These are phyloP conservation scores for Peucedramus taeniatus DNA, from an alignment of 2,113 vertebrate species.

Conservation along the genomic window DNA sequence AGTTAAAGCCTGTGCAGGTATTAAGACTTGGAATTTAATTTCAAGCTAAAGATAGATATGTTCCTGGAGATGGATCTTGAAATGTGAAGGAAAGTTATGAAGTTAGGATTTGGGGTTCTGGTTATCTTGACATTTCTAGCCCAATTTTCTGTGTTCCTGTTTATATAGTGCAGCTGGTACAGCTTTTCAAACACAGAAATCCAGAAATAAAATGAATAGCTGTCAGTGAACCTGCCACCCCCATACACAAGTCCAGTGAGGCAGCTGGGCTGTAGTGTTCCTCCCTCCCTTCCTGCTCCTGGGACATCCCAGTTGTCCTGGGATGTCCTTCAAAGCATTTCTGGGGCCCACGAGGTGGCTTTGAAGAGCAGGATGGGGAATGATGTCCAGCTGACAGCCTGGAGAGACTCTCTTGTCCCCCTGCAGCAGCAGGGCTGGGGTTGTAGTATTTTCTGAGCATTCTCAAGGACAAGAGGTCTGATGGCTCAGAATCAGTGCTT, in stretches of 20 bases:
- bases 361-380: not conserved
- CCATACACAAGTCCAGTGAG: not conserved
- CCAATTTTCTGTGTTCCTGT: not conserved
- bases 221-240: not conserved
- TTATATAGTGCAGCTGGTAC: not conserved
- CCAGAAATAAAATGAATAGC: conserved; percentile 20
- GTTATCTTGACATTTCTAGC: not conserved
- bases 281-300: not conserved
- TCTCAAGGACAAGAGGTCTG: not conserved
- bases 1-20: not conserved
- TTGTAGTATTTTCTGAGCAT: not conserved
- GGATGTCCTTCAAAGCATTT: not conserved
- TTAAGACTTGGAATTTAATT: not conserved
- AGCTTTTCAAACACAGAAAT: not conserved
- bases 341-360: not conserved
- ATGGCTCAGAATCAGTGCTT: not conserved
- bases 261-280: not conserved
- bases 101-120: not conserved
- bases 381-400: not conserved
- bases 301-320: not conserved
- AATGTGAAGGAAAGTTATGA: not conserved
- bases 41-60: not conserved
- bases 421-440: not conserved
- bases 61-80: not conserved
- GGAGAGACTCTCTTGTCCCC: not conserved